Base-by-base conservation (phyloP, 1,140 invertebrate species). In the Lethocerus indicus region DNA sequence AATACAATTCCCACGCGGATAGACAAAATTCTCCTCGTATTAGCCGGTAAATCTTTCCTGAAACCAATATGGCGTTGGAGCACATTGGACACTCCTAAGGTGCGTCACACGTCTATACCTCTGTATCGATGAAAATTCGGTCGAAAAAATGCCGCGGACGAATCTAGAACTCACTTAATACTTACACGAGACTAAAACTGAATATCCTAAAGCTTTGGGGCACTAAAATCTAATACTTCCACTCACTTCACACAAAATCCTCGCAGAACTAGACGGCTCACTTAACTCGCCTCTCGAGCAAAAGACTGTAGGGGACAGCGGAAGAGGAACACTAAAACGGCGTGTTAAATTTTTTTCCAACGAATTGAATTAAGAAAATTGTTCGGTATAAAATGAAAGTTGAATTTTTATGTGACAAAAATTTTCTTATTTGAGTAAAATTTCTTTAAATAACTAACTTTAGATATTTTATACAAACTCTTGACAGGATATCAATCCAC, bases 201-300 rank as follows among this genome's bases (percentile, higher is more conserved):
- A 35, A 36, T 42, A 44, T 20, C 43, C 35, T 45, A 32, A 26
- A 49, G 41, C 21, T 26, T 42, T 45, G 39, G 46, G 24, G 12
- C 48, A 53, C 52, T 53, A 53, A 53, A 35, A 50, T 49, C 52
- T 53, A 53, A 53, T 44, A 43, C 46, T 52, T 37, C 51, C 42
- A 43, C 50, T 35, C 43, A 46, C 42, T 39, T 14, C 21, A 42
- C 49, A 44, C 43, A 46, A 51, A 36, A 26, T 25, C 47, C 36
- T 23, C 25, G n/a, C n/a, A 25, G 28, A 35, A 37, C 48, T 23
- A 49, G 23, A 36, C 35, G 40, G 35, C 27, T 35, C 41, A 37
- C 32, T n/a, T 36, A 49, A 49, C 48, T 28, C 48, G 48, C 39
- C 48, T 49, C 48, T 44, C 20, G 32, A 42, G 48, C 48, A 49